Evolutionary conservation across 2,113 vertebrate genomes (phyloP), one percentile per base, ranked within the genome.

Genomic region (Pardalotus punctatus): DNA sequence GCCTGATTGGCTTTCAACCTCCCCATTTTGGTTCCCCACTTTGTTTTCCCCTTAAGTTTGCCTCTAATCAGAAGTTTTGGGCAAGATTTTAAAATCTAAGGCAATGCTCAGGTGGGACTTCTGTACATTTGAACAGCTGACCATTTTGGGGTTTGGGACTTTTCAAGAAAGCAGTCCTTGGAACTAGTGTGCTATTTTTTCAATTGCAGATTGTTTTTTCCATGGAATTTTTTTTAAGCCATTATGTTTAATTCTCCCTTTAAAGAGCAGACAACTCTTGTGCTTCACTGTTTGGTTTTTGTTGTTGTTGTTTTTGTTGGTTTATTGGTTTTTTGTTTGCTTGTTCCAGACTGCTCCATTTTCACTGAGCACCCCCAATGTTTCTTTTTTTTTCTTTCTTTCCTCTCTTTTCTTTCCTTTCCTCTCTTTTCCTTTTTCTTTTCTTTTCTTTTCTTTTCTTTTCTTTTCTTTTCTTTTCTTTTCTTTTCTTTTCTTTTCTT

Each of bases 131-230:
- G 74, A 83, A 90, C 90, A 86, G 51, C 35, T 0, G 0, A 47
- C 5, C 33, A 27, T 61, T 61, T 56, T 5, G 7, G 17, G 7
- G 12, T 43, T 60, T 43, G 15, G 17, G 43, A 76, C 53, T 72
- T 90, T 60, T 36, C 61, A 84, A 6, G 53, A 67, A 93, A 87
- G 48, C 3, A 2, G 28, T 45, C 35, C 15, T 65, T 87, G 79
- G 72, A 92, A 81, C 74, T 5, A 5, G 36, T 23, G 36, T 69
- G 35, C 9, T 60, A 54, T 74, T 93, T 84, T 35, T 71, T 88
- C 72, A 81, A 35, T 21, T 61, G 61, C 28, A 76, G 73, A 60
- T 51, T 13, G 23, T 28, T 93, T 84, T 89, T 81, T 83, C 86
- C 11, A 25, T 35, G 29, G 51, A 73, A 12, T 40, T 81, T 88